Evolutionary conservation across 2,888 invertebrate species (phyloP).

Genomic region (Tinea semifulvella): DNA sequence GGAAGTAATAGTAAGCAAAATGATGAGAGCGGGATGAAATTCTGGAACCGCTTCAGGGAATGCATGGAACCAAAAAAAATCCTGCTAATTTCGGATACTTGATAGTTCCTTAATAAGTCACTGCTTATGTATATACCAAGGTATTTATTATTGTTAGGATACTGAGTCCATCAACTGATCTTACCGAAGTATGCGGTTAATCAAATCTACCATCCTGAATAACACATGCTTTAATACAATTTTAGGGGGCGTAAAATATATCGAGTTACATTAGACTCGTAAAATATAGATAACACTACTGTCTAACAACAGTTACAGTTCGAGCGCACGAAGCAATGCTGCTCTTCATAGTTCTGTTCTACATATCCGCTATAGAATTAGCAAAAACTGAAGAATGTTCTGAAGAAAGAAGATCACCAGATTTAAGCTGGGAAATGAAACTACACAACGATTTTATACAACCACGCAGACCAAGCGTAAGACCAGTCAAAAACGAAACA

Average conservation of each 20-base stretch:
- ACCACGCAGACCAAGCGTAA: not conserved
- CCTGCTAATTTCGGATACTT: too few species aligned
- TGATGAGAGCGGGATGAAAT: too few species aligned
- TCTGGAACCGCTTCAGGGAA: too few species aligned
- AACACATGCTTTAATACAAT: too few species aligned
- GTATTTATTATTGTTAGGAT: too few species aligned
- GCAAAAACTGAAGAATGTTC: not conserved
- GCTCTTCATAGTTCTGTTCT: not conserved
- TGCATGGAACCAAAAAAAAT: too few species aligned
- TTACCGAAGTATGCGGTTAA: too few species aligned
- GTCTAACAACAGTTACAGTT: not conserved
- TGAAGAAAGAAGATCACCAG: not conserved
- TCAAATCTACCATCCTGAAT: too few species aligned
- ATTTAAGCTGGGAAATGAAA: constrained; percentile 4
- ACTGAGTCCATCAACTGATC: too few species aligned
- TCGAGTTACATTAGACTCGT: not conserved
- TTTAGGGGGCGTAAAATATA: constrained; percentile 4
- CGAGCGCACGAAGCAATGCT: not conserved
- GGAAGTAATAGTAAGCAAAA: too few species aligned
- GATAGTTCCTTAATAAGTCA: too few species aligned
- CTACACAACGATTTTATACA: not conserved
- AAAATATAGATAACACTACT: not conserved
- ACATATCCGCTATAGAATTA: not conserved
- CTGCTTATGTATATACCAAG: too few species aligned
- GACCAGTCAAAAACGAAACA: not conserved